phyloP scores from a whole-genome alignment of 2,797 vertebrate genomes.

The Acipenser oxyrinchus region DNA sequence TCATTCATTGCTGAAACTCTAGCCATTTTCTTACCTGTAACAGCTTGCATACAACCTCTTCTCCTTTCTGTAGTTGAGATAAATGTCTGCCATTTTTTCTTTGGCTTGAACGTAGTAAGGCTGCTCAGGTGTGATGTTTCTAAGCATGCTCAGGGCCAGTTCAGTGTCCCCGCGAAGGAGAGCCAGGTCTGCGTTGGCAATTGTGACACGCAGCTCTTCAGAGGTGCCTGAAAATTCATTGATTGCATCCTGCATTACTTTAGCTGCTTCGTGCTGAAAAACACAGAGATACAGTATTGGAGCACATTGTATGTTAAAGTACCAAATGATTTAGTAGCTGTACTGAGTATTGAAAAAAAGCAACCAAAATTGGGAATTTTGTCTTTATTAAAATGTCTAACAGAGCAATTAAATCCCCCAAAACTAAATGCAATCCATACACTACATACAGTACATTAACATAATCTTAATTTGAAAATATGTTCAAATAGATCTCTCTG shows the following conservation, averaged over 20 bases:
- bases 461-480: too few species aligned
- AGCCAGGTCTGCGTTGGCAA: conserved; percentile 84
- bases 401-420: too few species aligned
- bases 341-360: neutral
- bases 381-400: neutral
- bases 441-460: too few species aligned
- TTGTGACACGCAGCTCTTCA: conserved; percentile 82
- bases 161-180: conserved; percentile 82
- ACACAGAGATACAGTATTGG: conserved; percentile 7
- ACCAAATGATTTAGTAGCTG: conserved; percentile 9
- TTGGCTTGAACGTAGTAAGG: conserved; percentile 88
- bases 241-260: conserved; percentile 92
- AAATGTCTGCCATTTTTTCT: conserved; percentile 92
- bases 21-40: conserved; percentile 69
- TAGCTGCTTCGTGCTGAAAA: conserved; percentile 86
- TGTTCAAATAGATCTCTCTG: neutral
- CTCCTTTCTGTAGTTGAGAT: conserved; percentile 85
- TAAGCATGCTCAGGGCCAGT: conserved; percentile 82
- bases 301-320: conserved; percentile 5
- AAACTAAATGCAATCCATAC: too few species aligned
- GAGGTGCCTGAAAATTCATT: conserved; percentile 89
- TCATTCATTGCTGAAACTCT: neutral
- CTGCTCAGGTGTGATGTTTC: conserved; percentile 80
- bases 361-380: conserved; percentile 6
- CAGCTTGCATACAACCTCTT: conserved; percentile 83